Evolutionary conservation across 2,888 invertebrate genomes (phyloP), one percentile per base, ranked within the genome.

Genomic region (Hanleya hanleyi): DNA sequence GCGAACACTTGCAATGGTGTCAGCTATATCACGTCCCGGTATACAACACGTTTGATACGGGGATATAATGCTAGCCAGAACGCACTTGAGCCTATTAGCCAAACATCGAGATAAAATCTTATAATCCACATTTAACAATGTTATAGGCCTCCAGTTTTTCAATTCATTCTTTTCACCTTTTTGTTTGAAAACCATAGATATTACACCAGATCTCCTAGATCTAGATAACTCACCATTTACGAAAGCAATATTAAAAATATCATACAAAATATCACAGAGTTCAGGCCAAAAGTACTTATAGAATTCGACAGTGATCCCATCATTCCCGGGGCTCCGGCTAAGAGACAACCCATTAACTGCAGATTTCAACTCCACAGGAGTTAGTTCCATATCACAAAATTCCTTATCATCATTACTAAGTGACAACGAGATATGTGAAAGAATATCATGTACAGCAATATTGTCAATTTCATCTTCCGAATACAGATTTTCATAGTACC

Each of bases 91-190:
- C 64, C 38, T 5, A 37, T 22, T 18, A 2, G 64, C 37, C 64
- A 64, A 18, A 64, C 12, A 15, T 18, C 35, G 15, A 35, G 64
- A 32, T 32, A 64, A 36, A 12, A 64, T 26, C 26, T 64, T 64
- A 64, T 64, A 33, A 3, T 64, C 64, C n/a, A 64, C 4, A 37
- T 37, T 2, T 37, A 37, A 1, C 15, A 33, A 12, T n/a, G 33
- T 22, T 4, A 64, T 64, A 18, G 64, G 64, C 26, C 64, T 5
- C 35, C 38, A 64, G n/a, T 64, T 64, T 29, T 64, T 64, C 37
- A 64, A 26, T 4, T 15, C 33, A 36, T 18, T 22, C 22, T 26
- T 35, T 18, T 64, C 64, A 33, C 35, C 64, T 37, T 64, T 64
- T 32, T 36, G 26, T 26, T 57, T 57, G 5, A 29, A 57, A 57